Base-by-base conservation (phyloP, 2,113 vertebrate species). In the Promerops cafer region DNA sequence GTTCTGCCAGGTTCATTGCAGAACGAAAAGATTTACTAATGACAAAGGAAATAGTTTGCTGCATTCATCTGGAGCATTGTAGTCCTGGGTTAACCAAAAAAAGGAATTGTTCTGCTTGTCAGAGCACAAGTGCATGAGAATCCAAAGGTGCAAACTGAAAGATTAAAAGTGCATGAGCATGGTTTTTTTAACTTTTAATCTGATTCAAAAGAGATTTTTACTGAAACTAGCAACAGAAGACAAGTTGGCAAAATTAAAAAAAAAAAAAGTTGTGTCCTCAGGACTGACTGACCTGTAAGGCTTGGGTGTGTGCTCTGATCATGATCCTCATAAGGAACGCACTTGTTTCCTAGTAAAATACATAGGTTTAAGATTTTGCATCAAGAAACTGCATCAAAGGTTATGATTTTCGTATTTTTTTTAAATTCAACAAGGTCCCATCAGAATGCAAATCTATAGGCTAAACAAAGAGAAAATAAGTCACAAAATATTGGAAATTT, bases 321-420 rank as follows among this genome's bases (percentile, higher is more conserved):
- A 1, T 37, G 13, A 45, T 75, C 13, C 4, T 7, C 13, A 3
- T 18, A 57, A n/a, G 7, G 6, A n/a, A 16, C 3, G 20, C 16
- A 4, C 66, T 83, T 60, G 4, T 50, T 91, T 81, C 28, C 50
- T 74, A 9, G 12, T 70, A 16, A 60, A 86, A 68, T 19, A 72
- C 35, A 12, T 8, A 53, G 15, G 5, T 45, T 87, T 71, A 56
- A 85, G 42, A 31, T 45, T 86, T 74, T 74, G 5, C 54, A 57
- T 72, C 31, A 69, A 57, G 40, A 64, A 93, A 79, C 31, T 53
- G 4, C 17, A 53, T 72, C 11, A 54, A 83, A 69, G 3, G 3
- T 3, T 56, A 44, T 24, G 23, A 72, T 31, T 88, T 88, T 49
- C 27, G 35, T 10, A 6, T 20, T 33, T 57, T 26, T 54, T 83